Percentiles rank a stretch among this genome's conserved stretches.
Evolutionary conservation across 2,888 invertebrate genomes (phyloP).

Genomic region (Epirrhoe tristata): DNA sequence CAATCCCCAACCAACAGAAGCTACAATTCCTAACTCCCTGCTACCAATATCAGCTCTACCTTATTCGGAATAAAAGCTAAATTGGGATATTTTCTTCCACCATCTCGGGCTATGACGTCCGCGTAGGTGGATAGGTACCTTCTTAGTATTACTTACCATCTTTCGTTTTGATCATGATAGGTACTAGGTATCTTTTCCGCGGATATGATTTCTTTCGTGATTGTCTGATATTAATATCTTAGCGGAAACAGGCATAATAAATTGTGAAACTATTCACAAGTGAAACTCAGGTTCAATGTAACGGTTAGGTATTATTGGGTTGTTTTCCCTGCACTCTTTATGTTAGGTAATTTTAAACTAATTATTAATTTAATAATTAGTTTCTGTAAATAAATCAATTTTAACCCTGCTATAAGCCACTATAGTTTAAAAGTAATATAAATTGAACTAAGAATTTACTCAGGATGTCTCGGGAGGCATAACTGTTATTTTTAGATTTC

Average conservation of each 20-base stretch:
- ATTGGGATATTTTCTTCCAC: constrained; percentile 47
- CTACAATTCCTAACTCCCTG: constrained; percentile 22
- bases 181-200: constrained; percentile 70
- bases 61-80: constrained; percentile 54
- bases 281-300: constrained; percentile 51
- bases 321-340: background rate
- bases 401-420: too few relatives aligned
- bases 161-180: constrained; percentile 54
- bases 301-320: background rate
- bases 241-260: constrained; percentile 37
- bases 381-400: too few relatives aligned
- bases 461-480: background rate
- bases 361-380: too few relatives aligned
- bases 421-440: too few relatives aligned
- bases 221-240: constrained; percentile 66
- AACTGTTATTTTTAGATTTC: constrained; percentile 3
- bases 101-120: constrained; percentile 63
- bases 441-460: background rate
- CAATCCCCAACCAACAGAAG: constrained; percentile 44
- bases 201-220: constrained; percentile 65
- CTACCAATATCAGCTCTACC: constrained; percentile 59
- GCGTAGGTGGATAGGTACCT: constrained; percentile 22
- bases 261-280: constrained; percentile 46
- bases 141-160: constrained; percentile 62
- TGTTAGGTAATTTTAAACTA: background rate